These are phyloP conservation scores for Scaptomyza reducta DNA, from an alignment of 2,888 invertebrate genomes.

Conservation along the genomic window DNA sequence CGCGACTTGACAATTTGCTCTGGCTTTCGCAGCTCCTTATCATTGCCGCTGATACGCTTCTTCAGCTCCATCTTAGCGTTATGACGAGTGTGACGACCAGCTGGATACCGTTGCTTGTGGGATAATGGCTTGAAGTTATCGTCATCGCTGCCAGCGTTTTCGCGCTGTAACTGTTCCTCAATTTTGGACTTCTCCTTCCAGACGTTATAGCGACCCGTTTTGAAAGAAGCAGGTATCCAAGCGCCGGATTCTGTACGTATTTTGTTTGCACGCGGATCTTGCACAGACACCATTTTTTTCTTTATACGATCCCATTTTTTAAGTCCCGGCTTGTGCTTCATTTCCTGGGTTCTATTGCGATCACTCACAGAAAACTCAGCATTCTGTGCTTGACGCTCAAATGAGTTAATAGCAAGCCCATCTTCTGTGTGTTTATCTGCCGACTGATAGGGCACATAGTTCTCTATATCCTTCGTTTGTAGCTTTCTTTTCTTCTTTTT, in stretches of 20 bases:
- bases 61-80: constrained; percentile 89
- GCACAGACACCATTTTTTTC: constrained; percentile 94
- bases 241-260: constrained; percentile 98
- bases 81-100: constrained; percentile 91
- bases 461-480: constrained; percentile 88
- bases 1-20: constrained; percentile 92
- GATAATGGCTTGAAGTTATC: constrained; percentile 74
- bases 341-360: constrained; percentile 89
- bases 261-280: constrained; percentile 87
- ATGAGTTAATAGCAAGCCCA: constrained; percentile 89
- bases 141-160: constrained; percentile 79
- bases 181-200: constrained; percentile 91
- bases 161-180: constrained; percentile 82
- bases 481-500: constrained; percentile 84
- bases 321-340: constrained; percentile 86
- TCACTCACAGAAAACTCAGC: constrained; percentile 93
- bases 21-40: constrained; percentile 88
- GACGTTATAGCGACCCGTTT: constrained; percentile 93
- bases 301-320: constrained; percentile 97
- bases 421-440: constrained; percentile 93
- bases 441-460: constrained; percentile 94
- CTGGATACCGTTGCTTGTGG: constrained; percentile 82
- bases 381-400: constrained; percentile 91
- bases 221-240: constrained; percentile 97
- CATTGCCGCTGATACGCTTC: constrained; percentile 83